Evolutionary conservation across 2,888 invertebrate genomes (phyloP).

Genomic region (Drepana falcataria): DNA sequence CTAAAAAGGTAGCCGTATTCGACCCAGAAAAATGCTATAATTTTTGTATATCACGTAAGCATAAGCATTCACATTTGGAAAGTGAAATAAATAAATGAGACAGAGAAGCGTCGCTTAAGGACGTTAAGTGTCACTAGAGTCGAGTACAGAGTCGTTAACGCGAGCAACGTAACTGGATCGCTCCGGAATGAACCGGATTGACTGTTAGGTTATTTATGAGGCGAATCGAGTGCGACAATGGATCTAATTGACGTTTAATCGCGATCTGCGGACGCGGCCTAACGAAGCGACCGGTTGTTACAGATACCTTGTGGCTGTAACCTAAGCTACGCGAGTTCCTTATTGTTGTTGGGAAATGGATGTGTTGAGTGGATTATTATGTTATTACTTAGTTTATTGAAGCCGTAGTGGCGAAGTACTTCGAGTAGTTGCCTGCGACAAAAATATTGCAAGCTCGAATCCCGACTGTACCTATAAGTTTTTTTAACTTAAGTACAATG

Average conservation of each 20-base stretch:
- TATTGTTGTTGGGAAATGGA: constrained; percentile 16
- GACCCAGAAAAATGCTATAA: constrained; percentile 3
- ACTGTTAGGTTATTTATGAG: constrained; percentile 57
- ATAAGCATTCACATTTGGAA: constrained; percentile 15
- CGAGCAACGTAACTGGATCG: constrained; percentile 35
- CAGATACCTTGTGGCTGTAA: constrained; percentile 16
- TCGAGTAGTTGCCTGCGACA: too few species aligned
- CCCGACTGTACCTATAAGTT: too few species aligned
- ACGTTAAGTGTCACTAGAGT: constrained; percentile 28
- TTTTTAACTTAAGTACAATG: too few species aligned
- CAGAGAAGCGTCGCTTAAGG: constrained; percentile 30
- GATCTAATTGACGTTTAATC: constrained; percentile 69
- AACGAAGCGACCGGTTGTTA: constrained; percentile 50
- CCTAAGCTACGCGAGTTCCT: constrained; percentile 10
- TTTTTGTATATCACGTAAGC: constrained; percentile 3
- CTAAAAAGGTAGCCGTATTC: constrained; percentile 9
- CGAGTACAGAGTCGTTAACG: constrained; percentile 36
- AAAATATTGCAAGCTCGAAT: too few species aligned
- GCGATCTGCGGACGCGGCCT: constrained; percentile 41
- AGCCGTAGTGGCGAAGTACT: too few species aligned
- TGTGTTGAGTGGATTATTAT: constrained; percentile 1
- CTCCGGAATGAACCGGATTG: constrained; percentile 37
- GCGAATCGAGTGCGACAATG: constrained; percentile 55
- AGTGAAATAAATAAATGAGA: constrained; percentile 32
- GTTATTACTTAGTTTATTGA: background rate